phyloP scores from a whole-genome alignment of 2,797 vertebrate genomes.

The Arvicola amphibius region DNA sequence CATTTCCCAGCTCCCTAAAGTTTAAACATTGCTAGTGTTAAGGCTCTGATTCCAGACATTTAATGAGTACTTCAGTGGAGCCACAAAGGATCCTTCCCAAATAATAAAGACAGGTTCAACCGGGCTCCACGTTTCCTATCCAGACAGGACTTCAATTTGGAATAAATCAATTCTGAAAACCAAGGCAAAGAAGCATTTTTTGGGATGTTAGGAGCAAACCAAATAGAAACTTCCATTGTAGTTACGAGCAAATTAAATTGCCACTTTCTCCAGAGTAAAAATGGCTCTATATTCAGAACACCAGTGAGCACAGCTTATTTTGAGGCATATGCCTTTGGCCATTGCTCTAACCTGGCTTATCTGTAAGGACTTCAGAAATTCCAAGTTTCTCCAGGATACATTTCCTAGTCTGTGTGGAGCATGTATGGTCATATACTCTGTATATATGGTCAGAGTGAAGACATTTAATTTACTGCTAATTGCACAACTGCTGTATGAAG shows the following conservation, averaged over 20 bases:
- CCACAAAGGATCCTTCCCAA: conserved; percentile 70
- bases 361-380: conserved; percentile 62
- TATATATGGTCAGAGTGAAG: conserved; percentile 71
- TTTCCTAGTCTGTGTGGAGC: conserved; percentile 58
- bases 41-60: conserved; percentile 71
- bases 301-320: conserved; percentile 8
- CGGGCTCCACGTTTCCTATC: conserved; percentile 72
- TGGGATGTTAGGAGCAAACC: conserved; percentile 69
- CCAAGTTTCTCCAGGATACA: conserved; percentile 46
- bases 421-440: conserved; percentile 54
- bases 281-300: conserved; percentile 39
- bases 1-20: conserved; percentile 62
- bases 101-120: conserved; percentile 65
- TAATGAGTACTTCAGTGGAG: conserved; percentile 64
- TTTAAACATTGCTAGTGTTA: conserved; percentile 61
- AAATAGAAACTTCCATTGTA: conserved; percentile 76
- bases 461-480: conserved; percentile 90
- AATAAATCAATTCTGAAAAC: conserved; percentile 76
- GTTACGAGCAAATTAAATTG: conserved; percentile 76
- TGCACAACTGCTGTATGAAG: conserved; percentile 88
- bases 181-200: conserved; percentile 74
- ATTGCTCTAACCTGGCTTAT: neutral
- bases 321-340: neutral
- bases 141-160: conserved; percentile 72
- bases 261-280: conserved; percentile 68